These are phyloP conservation scores for Pandemis cinnamomeana DNA, from an alignment of 2,888 invertebrate genomes.

Conservation along the genomic window DNA sequence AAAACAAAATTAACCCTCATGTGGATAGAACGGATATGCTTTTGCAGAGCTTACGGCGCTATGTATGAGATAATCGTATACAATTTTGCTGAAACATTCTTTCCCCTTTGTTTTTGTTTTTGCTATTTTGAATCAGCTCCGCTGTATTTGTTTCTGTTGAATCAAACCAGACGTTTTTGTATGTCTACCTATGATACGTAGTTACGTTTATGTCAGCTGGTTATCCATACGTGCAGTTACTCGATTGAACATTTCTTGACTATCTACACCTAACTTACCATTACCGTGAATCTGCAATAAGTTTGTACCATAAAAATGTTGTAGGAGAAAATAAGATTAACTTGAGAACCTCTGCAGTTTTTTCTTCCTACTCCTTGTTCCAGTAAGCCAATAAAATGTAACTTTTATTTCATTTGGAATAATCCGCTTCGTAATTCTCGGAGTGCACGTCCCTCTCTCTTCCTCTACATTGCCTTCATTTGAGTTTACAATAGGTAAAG, in stretches of 20 bases:
- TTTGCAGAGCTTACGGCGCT: background rate
- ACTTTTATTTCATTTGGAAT: background rate
- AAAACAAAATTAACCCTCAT: background rate
- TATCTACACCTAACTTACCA: no score
- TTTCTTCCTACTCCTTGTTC: no score
- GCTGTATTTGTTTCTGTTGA: conserved; percentile 24
- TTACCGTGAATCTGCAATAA: no score
- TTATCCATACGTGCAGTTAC: no score
- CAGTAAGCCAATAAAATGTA: no score
- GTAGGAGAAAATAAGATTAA: no score
- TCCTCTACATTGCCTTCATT: background rate
- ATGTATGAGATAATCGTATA: conserved; percentile 22
- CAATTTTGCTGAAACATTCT: conserved; percentile 25
- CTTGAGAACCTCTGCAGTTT: background rate
- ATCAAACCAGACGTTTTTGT: conserved; percentile 1
- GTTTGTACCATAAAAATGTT: no score
- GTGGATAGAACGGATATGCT: background rate
- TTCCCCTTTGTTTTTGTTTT: conserved; percentile 22
- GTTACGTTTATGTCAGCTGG: no score
- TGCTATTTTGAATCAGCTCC: conserved; percentile 21
- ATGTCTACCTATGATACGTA: no score
- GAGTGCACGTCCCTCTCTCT: background rate
- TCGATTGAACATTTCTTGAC: no score
- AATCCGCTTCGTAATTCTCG: background rate
- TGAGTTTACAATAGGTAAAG: background rate